phyloP scores from a whole-genome alignment of 2,113 vertebrate species.

The Crocuta crocuta region DNA sequence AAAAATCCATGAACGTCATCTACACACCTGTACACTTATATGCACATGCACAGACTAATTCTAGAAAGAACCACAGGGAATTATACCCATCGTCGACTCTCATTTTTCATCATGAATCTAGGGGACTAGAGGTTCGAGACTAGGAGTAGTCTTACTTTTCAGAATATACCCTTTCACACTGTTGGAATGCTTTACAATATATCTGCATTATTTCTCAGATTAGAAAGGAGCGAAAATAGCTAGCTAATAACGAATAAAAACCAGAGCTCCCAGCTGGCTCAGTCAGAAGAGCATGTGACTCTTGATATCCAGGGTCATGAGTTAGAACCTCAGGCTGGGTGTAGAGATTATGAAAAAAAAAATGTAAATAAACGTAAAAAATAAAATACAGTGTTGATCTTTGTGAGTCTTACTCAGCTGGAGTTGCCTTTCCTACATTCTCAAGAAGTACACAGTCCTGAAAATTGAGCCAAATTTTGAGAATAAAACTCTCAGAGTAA shows the following conservation, averaged over 20 bases:
- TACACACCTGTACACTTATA: too few relatives aligned
- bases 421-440: background rate
- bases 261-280: background rate
- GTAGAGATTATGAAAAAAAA: background rate
- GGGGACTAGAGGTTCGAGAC: too few relatives aligned
- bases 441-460: conserved; percentile 26
- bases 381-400: background rate
- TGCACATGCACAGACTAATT: fast-evolving
- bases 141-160: background rate
- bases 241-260: background rate
- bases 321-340: background rate
- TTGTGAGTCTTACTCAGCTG: background rate
- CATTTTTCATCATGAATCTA: too few relatives aligned
- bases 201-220: background rate
- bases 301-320: background rate
- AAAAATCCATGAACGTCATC: background rate
- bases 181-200: background rate
- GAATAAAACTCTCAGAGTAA: conserved; percentile 67
- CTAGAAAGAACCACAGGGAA: background rate
- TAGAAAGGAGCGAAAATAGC: background rate
- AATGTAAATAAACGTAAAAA: background rate
- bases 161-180: background rate
- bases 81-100: fast-evolving
- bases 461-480: conserved; percentile 54
- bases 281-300: background rate